Percentiles rank a stretch among this genome's conserved stretches.
These are phyloP conservation scores for Chymomyza amoena DNA, from an alignment of 2,888 invertebrate genomes.

Conservation along the genomic window DNA sequence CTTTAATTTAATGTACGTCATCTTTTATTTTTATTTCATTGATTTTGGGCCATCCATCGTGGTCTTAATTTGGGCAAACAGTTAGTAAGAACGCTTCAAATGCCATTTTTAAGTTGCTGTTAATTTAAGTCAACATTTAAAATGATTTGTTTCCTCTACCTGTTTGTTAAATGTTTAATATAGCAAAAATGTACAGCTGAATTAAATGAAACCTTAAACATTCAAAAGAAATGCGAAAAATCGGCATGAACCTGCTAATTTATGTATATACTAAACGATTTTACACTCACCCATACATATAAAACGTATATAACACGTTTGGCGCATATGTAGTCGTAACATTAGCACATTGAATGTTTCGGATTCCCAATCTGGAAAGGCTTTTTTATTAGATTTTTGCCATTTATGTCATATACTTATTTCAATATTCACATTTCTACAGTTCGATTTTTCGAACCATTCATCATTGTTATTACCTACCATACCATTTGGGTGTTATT, in stretches of 20 bases:
- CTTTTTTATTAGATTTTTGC: too few species aligned
- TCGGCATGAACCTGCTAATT: not conserved
- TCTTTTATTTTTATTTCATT: too few species aligned
- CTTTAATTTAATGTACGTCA: too few species aligned
- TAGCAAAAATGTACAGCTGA: not conserved
- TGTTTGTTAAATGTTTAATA: not conserved
- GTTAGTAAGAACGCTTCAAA: too few species aligned
- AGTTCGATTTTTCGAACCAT: too few species aligned
- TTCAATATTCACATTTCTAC: too few species aligned
- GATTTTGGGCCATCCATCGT: too few species aligned
- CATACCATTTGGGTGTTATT: too few species aligned
- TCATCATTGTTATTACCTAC: too few species aligned
- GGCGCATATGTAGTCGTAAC: slow-evolving; percentile 6
- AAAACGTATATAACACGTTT: slow-evolving; percentile 1
- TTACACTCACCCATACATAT: not conserved
- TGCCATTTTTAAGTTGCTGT: not conserved
- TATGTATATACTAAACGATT: not conserved
- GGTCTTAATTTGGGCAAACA: too few species aligned
- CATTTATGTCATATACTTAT: too few species aligned
- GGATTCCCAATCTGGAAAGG: not conserved
- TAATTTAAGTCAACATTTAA: not conserved
- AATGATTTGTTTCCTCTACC: not conserved
- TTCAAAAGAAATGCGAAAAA: not conserved
- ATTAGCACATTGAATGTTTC: not conserved
- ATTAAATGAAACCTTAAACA: not conserved